phyloP scores from a whole-genome alignment of 2,888 invertebrate genomes.

The Apamea epomidion region DNA sequence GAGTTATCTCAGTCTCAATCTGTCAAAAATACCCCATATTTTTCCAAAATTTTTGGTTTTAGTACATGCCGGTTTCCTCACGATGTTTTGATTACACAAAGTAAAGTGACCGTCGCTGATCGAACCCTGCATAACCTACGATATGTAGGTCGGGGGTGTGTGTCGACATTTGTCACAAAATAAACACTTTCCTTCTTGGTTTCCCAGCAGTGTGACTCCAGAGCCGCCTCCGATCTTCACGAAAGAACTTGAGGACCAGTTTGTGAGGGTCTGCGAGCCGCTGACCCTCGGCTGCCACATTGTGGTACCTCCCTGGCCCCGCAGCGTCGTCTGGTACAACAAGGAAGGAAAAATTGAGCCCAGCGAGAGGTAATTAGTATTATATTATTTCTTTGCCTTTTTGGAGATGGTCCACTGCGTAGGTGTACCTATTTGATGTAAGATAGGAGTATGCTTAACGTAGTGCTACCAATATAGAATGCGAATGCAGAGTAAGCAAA shows the following conservation, averaged over 20 bases:
- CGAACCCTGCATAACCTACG: neutral
- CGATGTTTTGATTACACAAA: neutral
- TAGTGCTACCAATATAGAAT: neutral
- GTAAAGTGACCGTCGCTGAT: neutral
- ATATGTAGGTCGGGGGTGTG: neutral
- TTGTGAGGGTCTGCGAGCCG: constrained; percentile 94
- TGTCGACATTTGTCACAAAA: constrained; percentile 16
- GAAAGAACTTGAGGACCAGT: constrained; percentile 93
- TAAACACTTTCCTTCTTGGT: neutral
- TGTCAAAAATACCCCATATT: too few relatives aligned
- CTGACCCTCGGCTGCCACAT: constrained; percentile 94
- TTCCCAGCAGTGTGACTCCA: constrained; percentile 83
- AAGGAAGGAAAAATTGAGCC: constrained; percentile 94
- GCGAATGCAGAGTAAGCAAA: neutral
- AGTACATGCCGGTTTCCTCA: neutral
- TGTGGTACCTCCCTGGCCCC: constrained; percentile 96
- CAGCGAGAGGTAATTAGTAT: constrained; percentile 87
- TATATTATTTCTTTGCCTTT: neutral
- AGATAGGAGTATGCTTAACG: neutral
- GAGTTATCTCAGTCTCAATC: too few relatives aligned
- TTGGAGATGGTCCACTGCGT: too few relatives aligned
- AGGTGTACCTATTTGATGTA: neutral
- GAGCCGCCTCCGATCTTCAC: constrained; percentile 95
- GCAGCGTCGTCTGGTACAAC: constrained; percentile 95
- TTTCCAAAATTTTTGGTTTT: neutral